Evolutionary conservation across 2,888 invertebrate genomes (phyloP).

Genomic region (Lasioglossum lativentre): DNA sequence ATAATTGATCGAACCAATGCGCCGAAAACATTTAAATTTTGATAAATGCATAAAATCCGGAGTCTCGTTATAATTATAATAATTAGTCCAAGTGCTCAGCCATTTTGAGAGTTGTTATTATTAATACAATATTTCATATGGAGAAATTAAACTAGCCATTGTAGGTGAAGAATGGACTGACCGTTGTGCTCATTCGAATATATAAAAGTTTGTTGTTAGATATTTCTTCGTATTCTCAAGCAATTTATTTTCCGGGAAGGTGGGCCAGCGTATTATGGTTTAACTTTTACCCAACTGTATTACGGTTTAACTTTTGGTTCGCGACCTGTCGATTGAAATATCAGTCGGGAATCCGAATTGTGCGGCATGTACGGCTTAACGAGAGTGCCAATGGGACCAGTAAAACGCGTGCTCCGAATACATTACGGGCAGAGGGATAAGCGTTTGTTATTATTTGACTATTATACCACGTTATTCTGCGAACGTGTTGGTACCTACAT

Average conservation of each 20-base stretch:
- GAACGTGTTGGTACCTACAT: constrained; percentile 39
- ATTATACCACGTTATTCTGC: constrained; percentile 52
- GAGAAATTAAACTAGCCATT: not conserved
- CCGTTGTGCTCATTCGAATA: too few relatives aligned
- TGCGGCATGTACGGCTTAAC: constrained; percentile 41
- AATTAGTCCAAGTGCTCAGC: not conserved
- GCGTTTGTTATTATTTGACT: constrained; percentile 69
- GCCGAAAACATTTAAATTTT: too few relatives aligned
- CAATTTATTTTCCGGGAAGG: not conserved
- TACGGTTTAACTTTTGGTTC: not conserved
- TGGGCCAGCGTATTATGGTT: too few relatives aligned
- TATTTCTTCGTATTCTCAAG: not conserved
- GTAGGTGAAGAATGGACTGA: too few relatives aligned
- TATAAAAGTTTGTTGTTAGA: not conserved
- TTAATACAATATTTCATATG: not conserved
- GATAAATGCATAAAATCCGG: too few relatives aligned
- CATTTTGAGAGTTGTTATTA: not conserved
- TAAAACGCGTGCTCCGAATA: constrained; percentile 73
- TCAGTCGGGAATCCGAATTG: constrained; percentile 47
- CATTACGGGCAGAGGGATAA: constrained; percentile 65
- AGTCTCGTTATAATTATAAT: too few relatives aligned
- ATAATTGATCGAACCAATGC: too few relatives aligned
- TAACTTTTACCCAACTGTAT: not conserved
- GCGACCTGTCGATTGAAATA: constrained; percentile 49
- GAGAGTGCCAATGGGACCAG: constrained; percentile 60